These are phyloP conservation scores for Tortricodes alternella DNA, from an alignment of 2,888 invertebrate genomes.

Conservation along the genomic window DNA sequence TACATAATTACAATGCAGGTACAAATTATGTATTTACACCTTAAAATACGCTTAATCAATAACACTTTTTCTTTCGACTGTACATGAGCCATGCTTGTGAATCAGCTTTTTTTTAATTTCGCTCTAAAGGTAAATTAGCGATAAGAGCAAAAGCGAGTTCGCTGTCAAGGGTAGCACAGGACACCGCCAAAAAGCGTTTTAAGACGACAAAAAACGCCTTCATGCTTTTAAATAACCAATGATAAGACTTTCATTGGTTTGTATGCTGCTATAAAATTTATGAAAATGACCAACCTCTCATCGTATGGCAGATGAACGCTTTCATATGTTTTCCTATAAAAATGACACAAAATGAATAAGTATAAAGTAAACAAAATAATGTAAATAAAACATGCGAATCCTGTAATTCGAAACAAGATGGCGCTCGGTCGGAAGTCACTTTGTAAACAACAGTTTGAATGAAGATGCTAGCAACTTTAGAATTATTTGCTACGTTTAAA, in stretches of 20 bases:
- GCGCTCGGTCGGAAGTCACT: not conserved
- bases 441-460: not conserved
- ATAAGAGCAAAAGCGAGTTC: not conserved
- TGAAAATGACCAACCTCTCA: conserved; percentile 62
- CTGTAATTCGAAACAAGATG: not conserved
- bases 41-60: not conserved
- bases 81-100: not conserved
- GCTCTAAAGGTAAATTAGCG: not conserved
- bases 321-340: conserved; percentile 58
- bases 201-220: no score
- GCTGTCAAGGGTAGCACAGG: not conserved
- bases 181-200: not conserved
- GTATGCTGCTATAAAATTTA: conserved; percentile 27
- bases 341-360: conserved; percentile 36
- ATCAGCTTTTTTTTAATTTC: not conserved
- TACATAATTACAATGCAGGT: not conserved
- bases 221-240: no score
- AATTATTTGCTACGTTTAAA: not conserved
- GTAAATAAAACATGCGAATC: not conserved
- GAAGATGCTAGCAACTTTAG: not conserved
- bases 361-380: not conserved
- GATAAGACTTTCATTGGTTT: no score
- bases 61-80: not conserved
- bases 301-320: conserved; percentile 67
- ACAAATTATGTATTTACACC: not conserved